A percentile compares a stretch with the other conserved stretches of the same genome.
Evolutionary conservation across 2,797 vertebrate genomes (phyloP).

Genomic region (Catamblyrhynchus diadema): DNA sequence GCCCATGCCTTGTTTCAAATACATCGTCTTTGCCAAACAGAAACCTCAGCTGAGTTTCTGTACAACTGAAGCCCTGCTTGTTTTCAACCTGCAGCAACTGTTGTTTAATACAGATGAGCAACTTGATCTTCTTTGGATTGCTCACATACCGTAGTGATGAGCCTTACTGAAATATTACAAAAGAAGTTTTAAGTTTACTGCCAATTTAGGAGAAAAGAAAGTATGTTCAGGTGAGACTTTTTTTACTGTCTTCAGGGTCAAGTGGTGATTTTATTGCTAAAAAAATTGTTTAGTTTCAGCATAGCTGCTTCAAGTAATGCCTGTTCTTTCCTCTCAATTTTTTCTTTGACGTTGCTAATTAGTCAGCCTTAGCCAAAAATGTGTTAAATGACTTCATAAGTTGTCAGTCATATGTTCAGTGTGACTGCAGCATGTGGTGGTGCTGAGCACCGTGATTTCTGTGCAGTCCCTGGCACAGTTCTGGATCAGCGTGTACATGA

Average conservation of each 20-base stretch:
- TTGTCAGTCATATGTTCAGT: background rate
- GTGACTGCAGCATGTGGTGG: background rate
- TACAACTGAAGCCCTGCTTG: slow-evolving; percentile 13
- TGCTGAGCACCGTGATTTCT: background rate
- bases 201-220: background rate
- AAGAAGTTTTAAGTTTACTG: background rate
- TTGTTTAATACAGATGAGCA: slow-evolving; percentile 48
- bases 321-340: background rate
- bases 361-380: background rate
- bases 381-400: background rate
- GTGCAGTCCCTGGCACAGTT: background rate
- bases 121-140: slow-evolving; percentile 3
- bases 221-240: background rate
- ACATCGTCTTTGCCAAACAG: background rate
- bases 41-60: slow-evolving; percentile 46
- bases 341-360: background rate
- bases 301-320: background rate
- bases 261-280: background rate
- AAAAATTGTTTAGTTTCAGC: background rate
- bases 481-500: background rate
- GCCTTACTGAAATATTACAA: background rate
- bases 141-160: slow-evolving; percentile 11
- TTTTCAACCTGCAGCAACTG: slow-evolving; percentile 22
- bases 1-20: background rate
- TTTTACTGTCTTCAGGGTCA: background rate